Conservation (phyloP, 2,797 vertebrate genomes). For the Hybognathus amarus region DNA sequence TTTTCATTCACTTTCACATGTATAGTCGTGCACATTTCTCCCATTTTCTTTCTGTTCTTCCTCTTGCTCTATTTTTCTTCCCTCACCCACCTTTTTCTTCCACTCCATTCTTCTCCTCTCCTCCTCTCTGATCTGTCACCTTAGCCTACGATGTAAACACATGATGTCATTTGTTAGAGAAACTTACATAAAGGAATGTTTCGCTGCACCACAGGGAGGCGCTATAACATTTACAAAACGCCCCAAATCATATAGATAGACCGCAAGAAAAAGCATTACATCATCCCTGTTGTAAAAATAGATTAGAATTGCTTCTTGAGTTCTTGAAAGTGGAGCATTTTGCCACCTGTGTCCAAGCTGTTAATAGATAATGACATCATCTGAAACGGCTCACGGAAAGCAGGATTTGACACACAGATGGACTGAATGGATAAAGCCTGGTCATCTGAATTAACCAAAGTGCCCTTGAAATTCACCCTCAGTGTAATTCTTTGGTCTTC, state of each 20-base stretch:
- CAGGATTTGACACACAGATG: constrained; percentile 63
- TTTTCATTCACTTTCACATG: not conserved
- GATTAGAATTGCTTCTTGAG: constrained; percentile 55
- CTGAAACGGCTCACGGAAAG: constrained; percentile 55
- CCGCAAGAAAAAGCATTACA: constrained; percentile 52
- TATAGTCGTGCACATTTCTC: not conserved
- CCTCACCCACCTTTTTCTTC: constrained; percentile 18
- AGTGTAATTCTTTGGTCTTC: constrained; percentile 24
- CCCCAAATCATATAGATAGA: not conserved
- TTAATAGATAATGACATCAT: constrained; percentile 65
- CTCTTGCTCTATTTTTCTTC: not conserved
- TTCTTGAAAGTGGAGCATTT: constrained; percentile 63
- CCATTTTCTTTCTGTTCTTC: not conserved
- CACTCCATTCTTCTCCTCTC: constrained; percentile 29
- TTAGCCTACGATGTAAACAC: constrained; percentile 53
- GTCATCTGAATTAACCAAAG: constrained; percentile 42
- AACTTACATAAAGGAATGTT: constrained; percentile 39
- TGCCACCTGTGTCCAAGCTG: constrained; percentile 62
- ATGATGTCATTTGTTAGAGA: constrained; percentile 54
- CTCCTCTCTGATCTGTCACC: constrained; percentile 24
- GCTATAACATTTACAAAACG: constrained; percentile 42
- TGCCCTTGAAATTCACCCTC: constrained; percentile 45
- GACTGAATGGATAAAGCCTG: constrained; percentile 41
- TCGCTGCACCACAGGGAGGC: constrained; percentile 46
- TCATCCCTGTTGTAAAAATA: constrained; percentile 54